Percentiles rank a stretch among this genome's conserved stretches.
phyloP scores from a whole-genome alignment of 1,140 invertebrate genomes.

The Aphelenchoides avenae region DNA sequence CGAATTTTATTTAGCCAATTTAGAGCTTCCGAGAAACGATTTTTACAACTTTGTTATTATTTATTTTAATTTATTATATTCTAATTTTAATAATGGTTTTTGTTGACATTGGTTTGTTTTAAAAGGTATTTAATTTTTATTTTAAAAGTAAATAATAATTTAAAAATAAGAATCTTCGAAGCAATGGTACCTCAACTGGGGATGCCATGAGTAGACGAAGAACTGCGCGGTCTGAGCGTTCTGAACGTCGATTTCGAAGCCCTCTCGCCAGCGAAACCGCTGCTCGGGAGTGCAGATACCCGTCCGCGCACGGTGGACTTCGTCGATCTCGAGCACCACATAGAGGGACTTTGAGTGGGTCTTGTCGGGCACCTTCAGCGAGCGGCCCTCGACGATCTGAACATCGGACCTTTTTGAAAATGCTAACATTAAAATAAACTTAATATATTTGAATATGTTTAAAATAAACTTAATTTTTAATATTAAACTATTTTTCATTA shows the following conservation, averaged over 20 bases:
- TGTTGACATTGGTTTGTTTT: no score
- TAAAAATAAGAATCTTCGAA: neutral
- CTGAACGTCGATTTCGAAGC: slow-evolving; percentile 91
- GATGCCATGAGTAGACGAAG: slow-evolving; percentile 77
- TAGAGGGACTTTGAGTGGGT: slow-evolving; percentile 68
- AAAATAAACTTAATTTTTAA: no score
- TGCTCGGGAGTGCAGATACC: slow-evolving; percentile 71
- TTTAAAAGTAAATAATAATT: slow-evolving; percentile 55
- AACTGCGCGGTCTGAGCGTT: slow-evolving; percentile 88
- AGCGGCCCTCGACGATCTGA: slow-evolving; percentile 55
- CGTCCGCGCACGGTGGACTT: slow-evolving; percentile 91
- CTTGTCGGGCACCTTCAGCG: slow-evolving; percentile 56
- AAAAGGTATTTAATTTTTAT: no score
- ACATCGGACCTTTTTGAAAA: no score
- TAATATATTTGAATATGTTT: neutral
- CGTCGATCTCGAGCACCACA: slow-evolving; percentile 91
- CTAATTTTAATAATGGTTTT: slow-evolving; percentile 52
- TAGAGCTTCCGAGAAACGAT: no score
- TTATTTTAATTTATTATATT: slow-evolving; percentile 24
- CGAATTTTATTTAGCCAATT: no score
- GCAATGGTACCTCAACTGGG: slow-evolving; percentile 61
- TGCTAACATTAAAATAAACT: neutral
- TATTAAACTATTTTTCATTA: no score
- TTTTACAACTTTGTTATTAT: neutral
- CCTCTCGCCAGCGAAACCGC: slow-evolving; percentile 98